Evolutionary conservation across 2,888 invertebrate genomes (phyloP).

Genomic region (Crocallis elinguaria): DNA sequence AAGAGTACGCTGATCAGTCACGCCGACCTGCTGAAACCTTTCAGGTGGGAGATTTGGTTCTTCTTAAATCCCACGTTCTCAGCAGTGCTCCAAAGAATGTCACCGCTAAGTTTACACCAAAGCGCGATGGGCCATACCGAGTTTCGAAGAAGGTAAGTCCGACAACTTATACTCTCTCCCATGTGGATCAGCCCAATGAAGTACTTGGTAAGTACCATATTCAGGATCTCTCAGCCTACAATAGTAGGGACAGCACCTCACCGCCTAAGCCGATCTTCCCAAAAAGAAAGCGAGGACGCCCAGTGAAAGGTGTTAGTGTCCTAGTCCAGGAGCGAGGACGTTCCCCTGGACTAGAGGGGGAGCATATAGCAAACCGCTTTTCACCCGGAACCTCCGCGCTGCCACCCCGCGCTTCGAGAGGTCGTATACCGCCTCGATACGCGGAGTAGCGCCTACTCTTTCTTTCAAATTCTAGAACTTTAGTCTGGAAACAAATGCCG

Average conservation of each 20-base stretch:
- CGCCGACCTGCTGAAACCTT: background rate
- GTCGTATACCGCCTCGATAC: too few species aligned
- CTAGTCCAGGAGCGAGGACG: too few species aligned
- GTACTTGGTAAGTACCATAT: background rate
- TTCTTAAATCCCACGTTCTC: conserved; percentile 7
- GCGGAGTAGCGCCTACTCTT: too few species aligned
- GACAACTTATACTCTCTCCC: background rate
- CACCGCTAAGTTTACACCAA: background rate
- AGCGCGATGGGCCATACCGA: background rate
- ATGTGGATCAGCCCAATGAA: background rate
- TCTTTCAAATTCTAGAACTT: too few species aligned
- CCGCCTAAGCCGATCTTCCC: background rate
- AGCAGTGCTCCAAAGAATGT: background rate
- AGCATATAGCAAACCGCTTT: too few species aligned
- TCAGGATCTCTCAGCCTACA: background rate
- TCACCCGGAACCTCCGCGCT: too few species aligned
- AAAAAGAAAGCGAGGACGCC: background rate
- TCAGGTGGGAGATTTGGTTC: conserved; percentile 8
- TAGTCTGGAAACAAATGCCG: too few species aligned
- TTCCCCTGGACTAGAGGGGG: too few species aligned
- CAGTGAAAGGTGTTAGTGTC: background rate
- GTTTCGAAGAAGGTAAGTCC: background rate
- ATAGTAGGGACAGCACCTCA: background rate
- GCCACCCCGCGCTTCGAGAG: too few species aligned
- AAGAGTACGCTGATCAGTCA: conserved; percentile 9